Conservation (phyloP, 2,888 invertebrate species). For the Parnassius smintheus region DNA sequence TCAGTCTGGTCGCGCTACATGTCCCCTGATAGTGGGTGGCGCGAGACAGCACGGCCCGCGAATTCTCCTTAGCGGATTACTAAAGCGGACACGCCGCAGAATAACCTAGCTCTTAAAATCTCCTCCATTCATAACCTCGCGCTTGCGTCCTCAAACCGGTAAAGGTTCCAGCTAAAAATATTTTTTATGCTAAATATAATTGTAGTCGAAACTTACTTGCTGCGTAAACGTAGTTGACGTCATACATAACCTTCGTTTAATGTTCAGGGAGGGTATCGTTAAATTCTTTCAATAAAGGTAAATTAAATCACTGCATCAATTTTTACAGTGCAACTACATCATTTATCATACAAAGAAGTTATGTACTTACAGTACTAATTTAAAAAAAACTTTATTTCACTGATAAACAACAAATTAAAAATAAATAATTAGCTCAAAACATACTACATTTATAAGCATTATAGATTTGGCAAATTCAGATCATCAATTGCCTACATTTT, state of each 20-base stretch:
- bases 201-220: slow-evolving; percentile 9
- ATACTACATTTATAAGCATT: no score
- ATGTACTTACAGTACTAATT: background rate
- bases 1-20: slow-evolving; percentile 21
- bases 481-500: no score
- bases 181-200: slow-evolving; percentile 15
- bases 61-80: slow-evolving; percentile 37
- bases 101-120: slow-evolving; percentile 30
- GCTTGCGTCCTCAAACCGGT: slow-evolving; percentile 22
- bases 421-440: no score
- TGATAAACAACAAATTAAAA: background rate
- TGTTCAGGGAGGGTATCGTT: no score
- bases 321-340: background rate
- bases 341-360: background rate
- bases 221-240: slow-evolving; percentile 6
- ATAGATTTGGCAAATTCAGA: no score
- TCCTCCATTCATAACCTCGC: slow-evolving; percentile 27
- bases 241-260: slow-evolving; percentile 1
- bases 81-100: slow-evolving; percentile 39
- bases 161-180: slow-evolving; percentile 23
- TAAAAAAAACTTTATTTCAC: background rate
- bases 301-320: background rate
- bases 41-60: slow-evolving; percentile 27
- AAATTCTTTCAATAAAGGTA: no score
- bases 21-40: slow-evolving; percentile 29